Conservation (phyloP, 2,797 vertebrate species). For the Margarornis squamiger region DNA sequence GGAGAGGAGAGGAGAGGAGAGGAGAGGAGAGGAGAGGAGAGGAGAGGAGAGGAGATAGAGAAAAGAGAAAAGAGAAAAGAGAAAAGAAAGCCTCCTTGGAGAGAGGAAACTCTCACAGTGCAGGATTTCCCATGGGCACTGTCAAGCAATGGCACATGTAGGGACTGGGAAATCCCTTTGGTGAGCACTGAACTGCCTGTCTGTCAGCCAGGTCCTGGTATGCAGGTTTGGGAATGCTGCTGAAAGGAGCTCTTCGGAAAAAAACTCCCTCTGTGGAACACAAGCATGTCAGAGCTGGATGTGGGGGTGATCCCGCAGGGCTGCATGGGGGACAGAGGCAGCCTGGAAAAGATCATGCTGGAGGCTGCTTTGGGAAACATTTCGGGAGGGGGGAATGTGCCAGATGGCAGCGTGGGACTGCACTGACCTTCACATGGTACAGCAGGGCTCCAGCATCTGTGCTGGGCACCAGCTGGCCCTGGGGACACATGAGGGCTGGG, state of each 20-base stretch:
- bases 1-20: too few species aligned
- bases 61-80: rapidly evolving
- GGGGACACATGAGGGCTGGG: background rate
- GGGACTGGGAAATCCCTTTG: background rate
- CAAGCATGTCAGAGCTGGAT: background rate
- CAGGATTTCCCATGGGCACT: background rate
- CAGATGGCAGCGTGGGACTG: slow-evolving; percentile 16
- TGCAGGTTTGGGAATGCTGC: background rate
- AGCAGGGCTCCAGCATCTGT: background rate
- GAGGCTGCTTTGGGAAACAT: background rate
- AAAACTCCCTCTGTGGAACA: background rate
- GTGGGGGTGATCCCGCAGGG: background rate
- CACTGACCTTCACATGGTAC: background rate
- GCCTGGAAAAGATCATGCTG: background rate
- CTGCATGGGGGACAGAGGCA: background rate
- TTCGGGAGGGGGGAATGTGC: rapidly evolving
- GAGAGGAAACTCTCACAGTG: too few species aligned
- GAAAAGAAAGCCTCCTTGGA: too few species aligned
- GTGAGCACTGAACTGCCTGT: rapidly evolving
- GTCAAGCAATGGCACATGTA: rapidly evolving
- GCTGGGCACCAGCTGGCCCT: background rate
- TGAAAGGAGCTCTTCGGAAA: background rate
- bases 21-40: too few species aligned
- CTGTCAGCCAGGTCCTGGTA: background rate
- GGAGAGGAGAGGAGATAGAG: too few species aligned